Conservation (phyloP, 2,797 vertebrate species). For the Anabas testudineus region DNA sequence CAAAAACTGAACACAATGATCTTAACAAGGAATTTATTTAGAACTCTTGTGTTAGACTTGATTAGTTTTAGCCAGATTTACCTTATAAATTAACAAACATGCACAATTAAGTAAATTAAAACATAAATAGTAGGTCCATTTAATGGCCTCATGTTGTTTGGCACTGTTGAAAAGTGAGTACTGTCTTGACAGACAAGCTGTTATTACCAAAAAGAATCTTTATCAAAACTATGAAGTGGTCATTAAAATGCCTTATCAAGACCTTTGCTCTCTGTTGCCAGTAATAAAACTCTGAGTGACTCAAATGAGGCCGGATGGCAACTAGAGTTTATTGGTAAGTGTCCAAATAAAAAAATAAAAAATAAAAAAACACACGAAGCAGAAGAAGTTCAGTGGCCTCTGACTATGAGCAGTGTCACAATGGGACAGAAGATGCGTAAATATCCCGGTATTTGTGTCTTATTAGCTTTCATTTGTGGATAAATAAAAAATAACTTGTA, state of each 20-base stretch:
- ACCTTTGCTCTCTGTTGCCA: not conserved
- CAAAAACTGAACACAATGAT: not conserved
- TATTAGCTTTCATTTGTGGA: slow-evolving; percentile 1
- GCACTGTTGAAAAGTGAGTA: not conserved
- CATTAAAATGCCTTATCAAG: not conserved
- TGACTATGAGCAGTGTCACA: not conserved
- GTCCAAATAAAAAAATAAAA: too few relatives aligned
- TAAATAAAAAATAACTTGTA: not conserved
- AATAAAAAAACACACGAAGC: not conserved
- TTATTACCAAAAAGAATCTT: too few relatives aligned
- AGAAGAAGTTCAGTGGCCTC: not conserved
- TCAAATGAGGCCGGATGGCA: not conserved
- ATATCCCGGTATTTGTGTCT: not conserved
- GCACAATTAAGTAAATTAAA: not conserved
- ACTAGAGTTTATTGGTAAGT: not conserved
- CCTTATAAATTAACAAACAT: not conserved
- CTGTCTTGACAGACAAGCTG: not conserved
- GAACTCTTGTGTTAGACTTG: not conserved
- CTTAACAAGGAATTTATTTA: not conserved
- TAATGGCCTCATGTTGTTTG: not conserved
- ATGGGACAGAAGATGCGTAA: slow-evolving; percentile 1
- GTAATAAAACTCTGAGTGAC: not conserved
- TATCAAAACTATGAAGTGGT: not conserved
- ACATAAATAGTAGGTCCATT: not conserved
- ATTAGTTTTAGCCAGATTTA: not conserved